Evolutionary conservation across 2,113 vertebrate species (phyloP), one percentile per base, ranked within the genome.

Genomic region (Oryzias woworae): DNA sequence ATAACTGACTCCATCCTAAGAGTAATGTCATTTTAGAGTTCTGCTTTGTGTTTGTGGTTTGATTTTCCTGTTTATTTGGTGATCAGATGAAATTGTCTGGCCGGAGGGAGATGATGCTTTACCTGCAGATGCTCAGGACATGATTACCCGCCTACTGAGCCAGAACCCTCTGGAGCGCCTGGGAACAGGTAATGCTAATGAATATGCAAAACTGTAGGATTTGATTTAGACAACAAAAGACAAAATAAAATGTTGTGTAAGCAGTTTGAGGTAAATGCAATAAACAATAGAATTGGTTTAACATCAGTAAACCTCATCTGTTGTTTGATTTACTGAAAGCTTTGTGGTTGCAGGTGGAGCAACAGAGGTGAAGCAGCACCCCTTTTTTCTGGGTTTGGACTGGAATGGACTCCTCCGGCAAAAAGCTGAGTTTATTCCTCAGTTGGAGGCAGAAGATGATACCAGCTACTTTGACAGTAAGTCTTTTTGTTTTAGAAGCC

Each of bases 401-500:
- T 99, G 97, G 97, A 96, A 95, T 0, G 95, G 97, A 48, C 93
- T 98, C 20, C 90, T 99, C 67, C 86, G 97, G 20, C 96, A 95
- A 82, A 99, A 99, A 83, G 97, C 97, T 0, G 97, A 99, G 78
- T 99, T 99, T 57, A 95, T 99, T 73, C 97, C 97, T 1, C 96
- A 98, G 85, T 90, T 99, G 14, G 96, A 99, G 49, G 94, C 94
- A 0, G 97, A 98, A 62, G 97, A 98, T 0, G 97, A 98, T 86
- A 98, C 96, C 55, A 99, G 96, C 88, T 99, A 99, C 87, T 99
- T 99, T 2, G 97, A 99, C 89, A 98, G 97, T 99, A 87, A 82
- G 95, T 70, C 48, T 12, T 36, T 46, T 48, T 58, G 5, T 20
- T 28, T 1, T 20, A n/a, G 41, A 18, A 23, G 24, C 1, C 23